phyloP scores from a whole-genome alignment of 2,888 invertebrate genomes.

The Colostygia pectinataria region DNA sequence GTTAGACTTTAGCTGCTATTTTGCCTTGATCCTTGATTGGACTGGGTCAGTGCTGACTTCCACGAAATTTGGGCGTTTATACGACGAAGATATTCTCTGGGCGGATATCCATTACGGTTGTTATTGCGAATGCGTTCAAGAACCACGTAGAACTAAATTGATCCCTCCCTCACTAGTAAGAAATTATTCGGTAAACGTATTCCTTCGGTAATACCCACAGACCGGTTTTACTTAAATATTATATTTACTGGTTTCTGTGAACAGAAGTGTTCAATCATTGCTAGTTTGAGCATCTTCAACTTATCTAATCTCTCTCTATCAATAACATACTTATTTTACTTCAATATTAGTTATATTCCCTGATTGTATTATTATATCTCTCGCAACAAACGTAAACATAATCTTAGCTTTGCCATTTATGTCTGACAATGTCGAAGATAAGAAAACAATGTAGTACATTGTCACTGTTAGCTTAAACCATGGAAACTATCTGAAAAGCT shows the following conservation, averaged over 20 bases:
- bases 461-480: constrained; percentile 11
- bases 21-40: constrained; percentile 26
- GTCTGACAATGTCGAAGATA: constrained; percentile 19
- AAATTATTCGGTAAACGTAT: too few relatives aligned
- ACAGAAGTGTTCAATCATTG: too few relatives aligned
- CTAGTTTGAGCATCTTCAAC: too few relatives aligned
- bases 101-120: constrained; percentile 61
- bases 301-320: neutral
- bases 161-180: too few relatives aligned
- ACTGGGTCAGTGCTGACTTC: constrained; percentile 43
- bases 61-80: constrained; percentile 48
- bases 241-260: too few relatives aligned
- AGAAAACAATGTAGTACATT: constrained; percentile 10
- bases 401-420: constrained; percentile 12
- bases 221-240: too few relatives aligned
- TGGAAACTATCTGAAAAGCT: constrained; percentile 12
- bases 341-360: constrained; percentile 1
- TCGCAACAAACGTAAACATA: constrained; percentile 8
- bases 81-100: constrained; percentile 37
- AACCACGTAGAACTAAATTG: constrained; percentile 30
- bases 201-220: too few relatives aligned
- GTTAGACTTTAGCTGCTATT: constrained; percentile 20
- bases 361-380: constrained; percentile 3
- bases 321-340: neutral
- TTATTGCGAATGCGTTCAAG: constrained; percentile 56